These are phyloP conservation scores for Brachionus rubens DNA, from an alignment of 1,140 invertebrate species.

Conservation along the genomic window DNA sequence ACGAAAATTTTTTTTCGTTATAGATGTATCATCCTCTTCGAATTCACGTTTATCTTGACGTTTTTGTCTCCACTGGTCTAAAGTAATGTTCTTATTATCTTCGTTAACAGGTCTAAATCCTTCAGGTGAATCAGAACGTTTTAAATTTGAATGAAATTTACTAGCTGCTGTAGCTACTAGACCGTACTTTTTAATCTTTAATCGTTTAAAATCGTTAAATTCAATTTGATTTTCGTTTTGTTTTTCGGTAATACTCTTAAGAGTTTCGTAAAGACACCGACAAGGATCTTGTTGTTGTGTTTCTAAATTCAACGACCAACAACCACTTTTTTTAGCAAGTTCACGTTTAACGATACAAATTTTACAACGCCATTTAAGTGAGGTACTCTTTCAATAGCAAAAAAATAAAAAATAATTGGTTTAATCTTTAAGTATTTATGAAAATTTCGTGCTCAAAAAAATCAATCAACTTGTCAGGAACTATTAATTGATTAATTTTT, in stretches of 20 bases:
- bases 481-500: too few relatives aligned
- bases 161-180: not conserved
- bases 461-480: too few relatives aligned
- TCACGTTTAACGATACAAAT: constrained; percentile 31
- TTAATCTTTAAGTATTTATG: not conserved
- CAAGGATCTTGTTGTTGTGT: not conserved
- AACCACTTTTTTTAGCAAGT: constrained; percentile 9
- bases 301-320: not conserved
- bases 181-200: constrained; percentile 11
- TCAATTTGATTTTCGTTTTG: not conserved
- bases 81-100: not conserved
- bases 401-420: not conserved
- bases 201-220: not conserved
- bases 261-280: not conserved
- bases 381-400: not conserved
- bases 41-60: not conserved
- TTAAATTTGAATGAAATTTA: constrained; percentile 25
- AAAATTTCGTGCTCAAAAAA: not conserved
- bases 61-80: constrained; percentile 15
- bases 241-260: not conserved
- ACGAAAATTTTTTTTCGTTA: not conserved
- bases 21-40: not conserved
- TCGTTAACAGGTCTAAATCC: not conserved
- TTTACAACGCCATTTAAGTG: constrained; percentile 1
- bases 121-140: not conserved